Percentiles rank a stretch among this genome's conserved stretches.
Evolutionary conservation across 2,888 invertebrate genomes (phyloP).

Genomic region (Malacosoma neustria): DNA sequence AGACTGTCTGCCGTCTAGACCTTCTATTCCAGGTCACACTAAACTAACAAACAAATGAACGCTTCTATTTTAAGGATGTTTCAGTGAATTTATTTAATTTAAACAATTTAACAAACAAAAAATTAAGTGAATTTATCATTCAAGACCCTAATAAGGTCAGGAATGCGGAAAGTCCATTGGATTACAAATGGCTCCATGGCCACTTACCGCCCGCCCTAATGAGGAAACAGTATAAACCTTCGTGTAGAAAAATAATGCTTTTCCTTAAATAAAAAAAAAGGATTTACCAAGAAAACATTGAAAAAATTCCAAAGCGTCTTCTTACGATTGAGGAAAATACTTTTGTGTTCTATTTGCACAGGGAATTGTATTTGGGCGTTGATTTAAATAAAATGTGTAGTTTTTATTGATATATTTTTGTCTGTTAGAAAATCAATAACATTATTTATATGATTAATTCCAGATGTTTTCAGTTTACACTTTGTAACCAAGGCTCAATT

Average conservation of each 20-base stretch:
- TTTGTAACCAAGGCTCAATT: too few species aligned
- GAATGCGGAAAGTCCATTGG: neutral
- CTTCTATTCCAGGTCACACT: too few species aligned
- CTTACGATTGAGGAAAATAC: neutral
- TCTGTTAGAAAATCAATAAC: too few species aligned
- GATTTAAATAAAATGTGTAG: too few species aligned
- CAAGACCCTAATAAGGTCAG: neutral
- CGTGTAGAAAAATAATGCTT: neutral
- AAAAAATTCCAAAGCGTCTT: neutral
- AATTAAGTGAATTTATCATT: neutral
- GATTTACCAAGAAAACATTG: neutral
- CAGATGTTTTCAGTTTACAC: too few species aligned
- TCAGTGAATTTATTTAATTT: too few species aligned
- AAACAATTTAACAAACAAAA: neutral
- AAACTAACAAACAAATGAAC: too few species aligned
- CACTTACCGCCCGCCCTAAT: neutral
- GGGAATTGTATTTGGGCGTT: neutral
- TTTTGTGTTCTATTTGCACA: neutral
- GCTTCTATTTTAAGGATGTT: too few species aligned
- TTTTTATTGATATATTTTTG: too few species aligned
- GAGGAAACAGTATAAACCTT: neutral
- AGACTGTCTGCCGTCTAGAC: too few species aligned
- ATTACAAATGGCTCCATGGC: neutral
- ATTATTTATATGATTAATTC: too few species aligned
- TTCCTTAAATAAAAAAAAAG: neutral